Evolutionary conservation across 1,140 invertebrate species (phyloP), one percentile per base, ranked within the genome.

Genomic region (Eueides isabella): DNA sequence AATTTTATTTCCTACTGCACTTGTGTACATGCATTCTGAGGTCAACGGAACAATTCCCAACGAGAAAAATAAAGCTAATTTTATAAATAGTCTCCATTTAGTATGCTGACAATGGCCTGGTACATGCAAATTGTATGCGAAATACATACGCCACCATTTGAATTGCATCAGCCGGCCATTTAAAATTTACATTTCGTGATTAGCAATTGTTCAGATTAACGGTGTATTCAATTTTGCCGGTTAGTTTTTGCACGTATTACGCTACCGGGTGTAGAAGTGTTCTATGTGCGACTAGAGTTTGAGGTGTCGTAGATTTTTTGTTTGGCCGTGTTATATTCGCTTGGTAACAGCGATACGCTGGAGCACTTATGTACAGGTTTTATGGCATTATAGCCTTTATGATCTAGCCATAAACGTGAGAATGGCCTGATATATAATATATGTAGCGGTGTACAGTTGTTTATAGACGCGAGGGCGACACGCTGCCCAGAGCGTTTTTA

Each of bases 31-130:
- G 33, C 64, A 26, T 16, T 48, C 63, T 62, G 35, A 71, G 74
- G 69, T 71, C 74, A 71, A 75, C 26, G 69, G 26, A 71, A 71
- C 69, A 55, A 67, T 69, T 68, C 28, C 35, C 71, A 67, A 74
- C 41, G 68, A 70, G 75, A 75, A 77, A 85, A 82, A 80, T 76
- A 80, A 72, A 77, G 73, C 70, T 70, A 65, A 80, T 78, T 75
- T 84, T 82, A 81, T 83, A 85, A 87, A 83, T 86, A 86, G 75
- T 74, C 41, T 63, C 78, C 81, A 80, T 80, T 90, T 90, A 83
- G 83, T 88, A 90, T 87, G 81, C 88, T 80, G 82, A 82, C 78
- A 74, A 81, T 81, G 79, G 61, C 66, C 71, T 70, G 69, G 66
- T 79, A 73, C 76, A 83, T 84, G 83, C 82, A 84, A 86, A 84